phyloP scores from a whole-genome alignment of 2,113 vertebrate genomes.

The Paralichthys olivaceus region DNA sequence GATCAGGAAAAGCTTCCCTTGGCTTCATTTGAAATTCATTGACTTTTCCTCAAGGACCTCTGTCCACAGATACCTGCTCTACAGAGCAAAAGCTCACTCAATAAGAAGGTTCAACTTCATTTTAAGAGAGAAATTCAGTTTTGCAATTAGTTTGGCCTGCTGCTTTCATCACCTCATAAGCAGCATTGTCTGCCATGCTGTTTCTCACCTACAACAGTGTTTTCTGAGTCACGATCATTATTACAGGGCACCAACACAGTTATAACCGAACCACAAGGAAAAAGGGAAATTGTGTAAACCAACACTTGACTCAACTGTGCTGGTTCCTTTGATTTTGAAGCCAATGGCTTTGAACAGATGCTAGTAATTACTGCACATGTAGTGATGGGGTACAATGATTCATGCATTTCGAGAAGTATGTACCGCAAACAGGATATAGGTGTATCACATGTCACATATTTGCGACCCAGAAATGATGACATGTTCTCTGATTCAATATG shows the following conservation, averaged over 20 bases:
- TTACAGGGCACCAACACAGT: slow-evolving; percentile 11
- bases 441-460: background rate
- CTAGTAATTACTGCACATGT: slow-evolving; percentile 52
- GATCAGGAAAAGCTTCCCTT: slow-evolving; percentile 6
- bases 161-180: slow-evolving; percentile 7
- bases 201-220: slow-evolving; percentile 31
- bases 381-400: slow-evolving; percentile 47
- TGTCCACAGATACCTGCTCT: slow-evolving; percentile 3
- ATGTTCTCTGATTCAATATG: background rate
- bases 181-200: background rate
- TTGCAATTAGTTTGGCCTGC: slow-evolving; percentile 40
- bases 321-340: slow-evolving; percentile 52
- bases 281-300: slow-evolving; percentile 38
- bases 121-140: slow-evolving; percentile 28
- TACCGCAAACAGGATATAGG: slow-evolving; percentile 24
- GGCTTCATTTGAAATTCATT: slow-evolving; percentile 8
- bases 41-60: background rate
- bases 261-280: slow-evolving; percentile 34
- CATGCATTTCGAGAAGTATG: slow-evolving; percentile 49
- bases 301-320: slow-evolving; percentile 36
- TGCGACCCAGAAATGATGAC: background rate
- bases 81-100: slow-evolving; percentile 8
- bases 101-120: slow-evolving; percentile 19
- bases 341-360: slow-evolving; percentile 53
- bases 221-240: slow-evolving; percentile 40